Conservation (phyloP, 2,113 vertebrate genomes). For the Melanostigma gelatinosum region DNA sequence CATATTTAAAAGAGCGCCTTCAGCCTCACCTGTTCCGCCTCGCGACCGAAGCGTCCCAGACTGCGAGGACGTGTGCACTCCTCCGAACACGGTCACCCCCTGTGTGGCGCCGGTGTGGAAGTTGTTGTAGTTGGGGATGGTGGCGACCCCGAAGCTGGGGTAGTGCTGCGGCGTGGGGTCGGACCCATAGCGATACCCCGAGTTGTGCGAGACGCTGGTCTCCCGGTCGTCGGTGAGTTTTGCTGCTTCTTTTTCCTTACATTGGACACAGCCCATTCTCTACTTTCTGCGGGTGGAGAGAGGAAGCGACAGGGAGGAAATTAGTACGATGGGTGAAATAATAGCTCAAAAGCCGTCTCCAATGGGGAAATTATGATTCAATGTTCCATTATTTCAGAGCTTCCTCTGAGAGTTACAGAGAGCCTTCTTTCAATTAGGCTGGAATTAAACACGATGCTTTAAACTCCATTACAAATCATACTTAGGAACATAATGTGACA, state of each 20-base stretch:
- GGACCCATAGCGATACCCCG: conserved; percentile 97
- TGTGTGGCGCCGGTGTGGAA: conserved; percentile 92
- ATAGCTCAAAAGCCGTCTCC: conserved; percentile 58
- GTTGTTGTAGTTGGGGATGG: conserved; percentile 99
- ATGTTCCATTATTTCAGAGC: conserved; percentile 69
- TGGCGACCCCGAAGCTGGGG: conserved; percentile 94
- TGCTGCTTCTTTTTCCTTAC: conserved; percentile 99
- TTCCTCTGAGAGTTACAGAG: conserved; percentile 63
- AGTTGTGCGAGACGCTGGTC: conserved; percentile 94
- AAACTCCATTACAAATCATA: conserved; percentile 58
- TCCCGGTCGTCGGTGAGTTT: conserved; percentile 98
- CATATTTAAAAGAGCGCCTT: neutral
- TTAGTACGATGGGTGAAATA: conserved; percentile 45
- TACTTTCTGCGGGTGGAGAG: conserved; percentile 86
- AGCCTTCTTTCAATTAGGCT: conserved; percentile 61
- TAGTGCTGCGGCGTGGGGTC: conserved; percentile 99
- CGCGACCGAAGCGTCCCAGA: conserved; percentile 94
- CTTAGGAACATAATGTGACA: conserved; percentile 32
- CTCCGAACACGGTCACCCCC: conserved; percentile 96
- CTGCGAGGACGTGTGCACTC: conserved; percentile 96
- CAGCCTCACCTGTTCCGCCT: conserved; percentile 89
- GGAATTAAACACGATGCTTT: conserved; percentile 67
- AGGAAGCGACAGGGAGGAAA: conserved; percentile 33
- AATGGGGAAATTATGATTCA: conserved; percentile 68
- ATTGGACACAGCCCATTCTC: conserved; percentile 99